Base-by-base conservation (phyloP, 2,113 vertebrate genomes). In the Leptodactylus fuscus region DNA sequence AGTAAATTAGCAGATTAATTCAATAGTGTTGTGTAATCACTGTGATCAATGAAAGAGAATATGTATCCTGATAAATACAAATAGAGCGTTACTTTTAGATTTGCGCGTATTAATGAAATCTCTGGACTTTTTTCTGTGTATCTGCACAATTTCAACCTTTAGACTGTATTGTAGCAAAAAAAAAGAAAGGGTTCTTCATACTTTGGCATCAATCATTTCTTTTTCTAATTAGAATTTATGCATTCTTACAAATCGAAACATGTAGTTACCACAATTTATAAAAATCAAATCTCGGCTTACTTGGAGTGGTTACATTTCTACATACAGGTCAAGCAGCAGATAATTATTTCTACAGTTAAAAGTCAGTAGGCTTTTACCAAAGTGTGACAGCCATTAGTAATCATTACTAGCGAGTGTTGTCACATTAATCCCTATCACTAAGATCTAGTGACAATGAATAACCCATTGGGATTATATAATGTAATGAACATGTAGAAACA, bases 331-430 rank as follows among this genome's bases (percentile, higher is more conserved):
- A 80, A 62, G 77, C 5, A 22, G 55, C 55, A 41, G 53, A 80
- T 80, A 80, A 80, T 80, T 80, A 80, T 60, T 80, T 80, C 53
- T 6, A 16, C 34, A 27, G 53, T 80, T 41, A 58, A 51, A 51
- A 73, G 38, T 41, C n/a, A 58, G 48, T 44, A 58, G 15, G 81
- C 4, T n/a, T 73, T 44, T 69, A 73, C 27, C 15, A 55, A 71
- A 41, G 62, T 82, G 69, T 82, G 46, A 58, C 32, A 82, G 49
- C 49, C 48, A 82, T 82, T 82, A 53, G 67, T 82, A 82, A 82
- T 74, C 49, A 82, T 82, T 82, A 73, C 49, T 3, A 55, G 22
- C 4, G n/a, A 73, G 20, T 38, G n/a, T 58, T 38, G 53, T 55
- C 69, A 58, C 69, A 82, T 82, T 73, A 73, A 82, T 55, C 34